Evolutionary conservation across 2,888 invertebrate species (phyloP), one percentile per base, ranked within the genome.

Genomic region (Hydrotaea diabolus): DNA sequence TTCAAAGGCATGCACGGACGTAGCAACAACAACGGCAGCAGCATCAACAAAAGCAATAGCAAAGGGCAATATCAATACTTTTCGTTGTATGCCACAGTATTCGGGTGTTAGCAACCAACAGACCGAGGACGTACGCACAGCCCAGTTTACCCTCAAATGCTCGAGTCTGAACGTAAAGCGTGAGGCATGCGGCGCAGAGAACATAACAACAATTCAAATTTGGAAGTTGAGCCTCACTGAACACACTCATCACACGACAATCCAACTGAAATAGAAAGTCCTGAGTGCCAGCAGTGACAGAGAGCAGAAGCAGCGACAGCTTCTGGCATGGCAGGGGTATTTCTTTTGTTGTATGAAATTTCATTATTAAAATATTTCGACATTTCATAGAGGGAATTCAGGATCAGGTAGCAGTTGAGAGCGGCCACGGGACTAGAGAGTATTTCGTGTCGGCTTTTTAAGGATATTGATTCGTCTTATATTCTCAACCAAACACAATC

Each of bases 251-350:
- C 39, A 46, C 53, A 26, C 53, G 62, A 76, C 77, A 81, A 81
- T 81, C 53, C 78, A 79, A 78, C 21, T 77, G 57, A 82, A 82
- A 85, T 73, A 80, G 79, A 83, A 83, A 79, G 76, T 81, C 75
- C 72, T 85, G 2, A 19, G 55, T 15, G 55, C 17, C 59, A 17
- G 36, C 23, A 15, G 46, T 46, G 36, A 43, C 26, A 15, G 21
- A 43, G 19, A 4, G 43, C 59, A 75, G 36, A 69, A 49, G 15
- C 72, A 31, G 53, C 31, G 15, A 55, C n/a, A 31, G 53, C 53
- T 15, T 19, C 11, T 23, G 9, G 23, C 15, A 11, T 69, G 62
- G 55, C 13, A 36, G 26, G 71, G 26, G 49, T 21, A 49, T 76
- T 26, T 39, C 31, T n/a, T n/a, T n/a, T n/a, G n/a, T n/a, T n/a